Evolutionary conservation across 2,797 vertebrate species (phyloP), one percentile per base, ranked within the genome.

Genomic region (Echeneis naucrates): DNA sequence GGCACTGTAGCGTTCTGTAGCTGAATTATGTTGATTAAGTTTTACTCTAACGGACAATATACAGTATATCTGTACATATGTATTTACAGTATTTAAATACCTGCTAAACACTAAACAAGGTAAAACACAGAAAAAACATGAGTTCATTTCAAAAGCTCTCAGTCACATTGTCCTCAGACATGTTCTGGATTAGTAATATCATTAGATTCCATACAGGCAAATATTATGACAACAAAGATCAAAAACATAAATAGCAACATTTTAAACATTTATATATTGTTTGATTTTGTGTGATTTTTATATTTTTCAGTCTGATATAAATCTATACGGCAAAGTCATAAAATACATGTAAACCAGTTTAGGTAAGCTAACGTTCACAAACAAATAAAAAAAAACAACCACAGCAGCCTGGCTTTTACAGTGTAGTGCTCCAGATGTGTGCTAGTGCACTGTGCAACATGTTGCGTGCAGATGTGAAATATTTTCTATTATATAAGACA

Each of bases 361-460:
- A 52, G 19, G 12, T 69, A 8, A 70, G 75, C 77, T 75, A 77
- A 84, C 72, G 86, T 42, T 72, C 56, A 84, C 38, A 73, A 27
- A 81, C 21, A 71, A 26, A 42, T 42, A 40, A 60, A 78, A 71
- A 79, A 45, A 58, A n/a, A n/a, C n/a, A 45, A 27, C n/a, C n/a
- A 58, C 12, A 30, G 58, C 12, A 47, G 64, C 61, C 40, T 27
- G 60, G 60, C 45, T 58, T 93, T 93, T 94, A 93, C 93, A 94
- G 93, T 93, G 69, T 85, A 84, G 93, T 93, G 92, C 92, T 94
- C 93, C 93, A 93, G 87, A 85, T 84, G 82, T 90, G 88, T 68
- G 50, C 78, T 57, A 85, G 72, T 74, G 78, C 88, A 89, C 87
- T 87, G 86, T 91, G 90, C 89, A 93, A 92, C 78, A 78, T 76